phyloP scores from a whole-genome alignment of 1,140 invertebrate genomes.

The Listronotus oregonensis region DNA sequence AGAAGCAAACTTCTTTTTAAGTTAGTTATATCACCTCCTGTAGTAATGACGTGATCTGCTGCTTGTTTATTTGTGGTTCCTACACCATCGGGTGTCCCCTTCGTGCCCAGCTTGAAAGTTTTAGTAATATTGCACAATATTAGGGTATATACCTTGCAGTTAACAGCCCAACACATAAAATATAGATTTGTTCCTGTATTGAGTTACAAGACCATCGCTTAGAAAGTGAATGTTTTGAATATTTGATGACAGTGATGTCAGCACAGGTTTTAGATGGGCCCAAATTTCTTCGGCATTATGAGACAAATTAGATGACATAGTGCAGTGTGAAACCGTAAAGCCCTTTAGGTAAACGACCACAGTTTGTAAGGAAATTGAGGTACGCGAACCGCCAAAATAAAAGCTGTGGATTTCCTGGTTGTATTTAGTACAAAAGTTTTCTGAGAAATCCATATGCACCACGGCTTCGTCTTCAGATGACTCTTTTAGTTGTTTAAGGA shows the following conservation, averaged over 20 bases:
- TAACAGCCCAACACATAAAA: conserved; percentile 22
- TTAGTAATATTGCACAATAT: background rate
- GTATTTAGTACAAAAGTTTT: conserved; percentile 51
- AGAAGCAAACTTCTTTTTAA: conserved; percentile 39
- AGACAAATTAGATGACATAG: background rate
- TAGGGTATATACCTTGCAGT: conserved; percentile 2
- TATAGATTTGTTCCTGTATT: conserved; percentile 10
- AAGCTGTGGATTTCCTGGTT: conserved; percentile 47
- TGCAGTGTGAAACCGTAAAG: conserved; percentile 38
- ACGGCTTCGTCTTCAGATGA: conserved; percentile 37
- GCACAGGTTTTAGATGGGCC: background rate
- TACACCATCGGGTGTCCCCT: conserved; percentile 54
- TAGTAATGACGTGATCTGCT: conserved; percentile 11
- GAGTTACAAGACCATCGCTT: background rate
- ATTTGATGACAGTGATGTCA: background rate
- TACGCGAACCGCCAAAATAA: conserved; percentile 51
- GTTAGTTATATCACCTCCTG: conserved; percentile 42
- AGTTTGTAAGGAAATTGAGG: conserved; percentile 48
- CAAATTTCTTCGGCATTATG: background rate
- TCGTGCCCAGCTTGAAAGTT: conserved; percentile 31
- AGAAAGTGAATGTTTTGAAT: conserved; percentile 1
- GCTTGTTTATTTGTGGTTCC: conserved; percentile 59
- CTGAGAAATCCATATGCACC: conserved; percentile 41
- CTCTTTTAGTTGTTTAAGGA: background rate
- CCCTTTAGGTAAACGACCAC: conserved; percentile 45